Conservation (phyloP, 2,113 vertebrate genomes). For the Fregata magnificens region DNA sequence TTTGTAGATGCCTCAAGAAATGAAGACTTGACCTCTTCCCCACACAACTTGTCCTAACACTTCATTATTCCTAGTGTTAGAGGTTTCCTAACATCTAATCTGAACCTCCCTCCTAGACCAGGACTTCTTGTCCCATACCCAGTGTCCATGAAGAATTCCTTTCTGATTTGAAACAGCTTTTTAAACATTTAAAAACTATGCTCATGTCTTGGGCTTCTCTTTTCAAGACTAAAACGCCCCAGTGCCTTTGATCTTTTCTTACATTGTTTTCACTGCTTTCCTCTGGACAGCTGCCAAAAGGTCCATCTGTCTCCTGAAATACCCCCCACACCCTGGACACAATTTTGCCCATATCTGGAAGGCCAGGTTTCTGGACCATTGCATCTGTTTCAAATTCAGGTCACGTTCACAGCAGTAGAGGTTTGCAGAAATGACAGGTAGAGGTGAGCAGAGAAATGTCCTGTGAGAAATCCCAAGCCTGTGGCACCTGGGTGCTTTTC, state of each 20-base stretch:
- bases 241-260: slow-evolving; percentile 34
- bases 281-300: slow-evolving; percentile 2
- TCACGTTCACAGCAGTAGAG: not conserved
- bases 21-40: not conserved
- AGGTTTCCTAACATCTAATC: not conserved
- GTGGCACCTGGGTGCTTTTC: not conserved
- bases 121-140: not conserved
- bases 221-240: not conserved
- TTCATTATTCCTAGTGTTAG: not conserved
- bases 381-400: slow-evolving; percentile 1
- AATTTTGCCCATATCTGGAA: not conserved
- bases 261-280: not conserved
- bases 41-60: not conserved
- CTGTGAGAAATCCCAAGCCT: not conserved
- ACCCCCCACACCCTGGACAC: not conserved
- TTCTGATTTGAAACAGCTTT: slow-evolving; percentile 35
- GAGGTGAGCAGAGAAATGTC: not conserved
- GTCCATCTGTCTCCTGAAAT: slow-evolving; percentile 2
- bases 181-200: slow-evolving; percentile 1
- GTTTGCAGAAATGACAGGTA: not conserved
- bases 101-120: not conserved
- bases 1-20: not conserved
- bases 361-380: not conserved
- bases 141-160: not conserved
- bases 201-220: not conserved